phyloP scores from a whole-genome alignment of 53 echinoderm and acorn worm genomes.

The Luidia sarsii region DNA sequence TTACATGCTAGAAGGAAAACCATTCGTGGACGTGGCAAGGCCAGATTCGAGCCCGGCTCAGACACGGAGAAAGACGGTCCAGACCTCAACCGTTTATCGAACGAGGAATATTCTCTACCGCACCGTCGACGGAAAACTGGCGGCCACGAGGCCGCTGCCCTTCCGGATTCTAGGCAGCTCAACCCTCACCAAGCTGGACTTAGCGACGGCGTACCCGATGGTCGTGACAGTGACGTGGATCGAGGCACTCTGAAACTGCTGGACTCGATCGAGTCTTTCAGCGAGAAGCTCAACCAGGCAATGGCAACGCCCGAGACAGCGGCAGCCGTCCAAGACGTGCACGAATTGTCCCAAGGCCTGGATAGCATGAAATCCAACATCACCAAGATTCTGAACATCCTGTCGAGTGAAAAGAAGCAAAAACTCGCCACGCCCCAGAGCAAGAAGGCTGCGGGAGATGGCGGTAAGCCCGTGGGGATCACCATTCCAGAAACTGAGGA shows the following conservation, averaged over 20 bases:
- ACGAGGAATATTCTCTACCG: no score
- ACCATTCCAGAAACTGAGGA: no score
- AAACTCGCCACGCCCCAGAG: background rate
- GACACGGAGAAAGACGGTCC: no score
- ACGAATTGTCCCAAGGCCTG: background rate
- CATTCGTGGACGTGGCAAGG: no score
- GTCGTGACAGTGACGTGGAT: background rate
- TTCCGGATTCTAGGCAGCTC: no score
- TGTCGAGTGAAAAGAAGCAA: background rate
- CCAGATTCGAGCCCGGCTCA: no score
- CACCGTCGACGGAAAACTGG: no score
- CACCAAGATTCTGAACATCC: conserved; percentile 23
- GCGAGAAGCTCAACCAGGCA: background rate
- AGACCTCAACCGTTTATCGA: no score
- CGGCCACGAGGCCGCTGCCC: no score
- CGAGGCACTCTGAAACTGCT: background rate
- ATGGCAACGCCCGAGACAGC: background rate
- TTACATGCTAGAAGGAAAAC: no score
- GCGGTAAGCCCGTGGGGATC: background rate
- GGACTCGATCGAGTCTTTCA: background rate
- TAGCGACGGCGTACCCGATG: no score
- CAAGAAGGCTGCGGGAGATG: background rate
- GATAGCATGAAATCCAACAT: conserved; percentile 24
- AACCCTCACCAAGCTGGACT: no score
- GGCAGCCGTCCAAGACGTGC: background rate